These are phyloP conservation scores for Mesoclemmys tuberculata DNA, from an alignment of 2,113 vertebrate species.

Conservation along the genomic window DNA sequence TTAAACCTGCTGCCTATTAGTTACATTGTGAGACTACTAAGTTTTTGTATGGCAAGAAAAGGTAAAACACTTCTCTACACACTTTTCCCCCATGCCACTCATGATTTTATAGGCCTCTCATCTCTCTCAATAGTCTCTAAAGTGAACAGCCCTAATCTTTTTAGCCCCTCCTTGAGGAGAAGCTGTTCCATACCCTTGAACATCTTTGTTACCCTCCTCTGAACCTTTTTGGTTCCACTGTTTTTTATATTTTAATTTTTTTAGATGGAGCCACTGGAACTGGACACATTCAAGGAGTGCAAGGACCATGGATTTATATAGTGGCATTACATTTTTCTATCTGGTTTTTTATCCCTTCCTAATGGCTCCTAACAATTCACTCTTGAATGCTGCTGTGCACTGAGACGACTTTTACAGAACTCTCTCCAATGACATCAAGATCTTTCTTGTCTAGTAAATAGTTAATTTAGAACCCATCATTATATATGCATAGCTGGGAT, in stretches of 20 bases:
- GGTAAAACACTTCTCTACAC: not conserved
- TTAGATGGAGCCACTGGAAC: not conserved
- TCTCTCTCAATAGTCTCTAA: not conserved
- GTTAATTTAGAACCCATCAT: not conserved
- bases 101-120: no score
- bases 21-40: not conserved
- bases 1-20: not conserved
- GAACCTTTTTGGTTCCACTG: no score
- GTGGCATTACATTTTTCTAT: no score
- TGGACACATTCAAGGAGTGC: not conserved
- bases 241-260: no score
- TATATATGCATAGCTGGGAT: no score
- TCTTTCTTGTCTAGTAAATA: not conserved
- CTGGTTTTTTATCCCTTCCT: no score
- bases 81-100: not conserved
- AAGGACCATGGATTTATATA: not conserved
- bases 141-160: no score
- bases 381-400: no score
- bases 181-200: not conserved
- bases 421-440: no score
- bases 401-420: no score
- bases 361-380: no score
- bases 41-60: not conserved
- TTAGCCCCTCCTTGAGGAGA: no score
- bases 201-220: not conserved